Base-by-base conservation (phyloP, 2,113 vertebrate species). In the Urocitellus parryii region DNA sequence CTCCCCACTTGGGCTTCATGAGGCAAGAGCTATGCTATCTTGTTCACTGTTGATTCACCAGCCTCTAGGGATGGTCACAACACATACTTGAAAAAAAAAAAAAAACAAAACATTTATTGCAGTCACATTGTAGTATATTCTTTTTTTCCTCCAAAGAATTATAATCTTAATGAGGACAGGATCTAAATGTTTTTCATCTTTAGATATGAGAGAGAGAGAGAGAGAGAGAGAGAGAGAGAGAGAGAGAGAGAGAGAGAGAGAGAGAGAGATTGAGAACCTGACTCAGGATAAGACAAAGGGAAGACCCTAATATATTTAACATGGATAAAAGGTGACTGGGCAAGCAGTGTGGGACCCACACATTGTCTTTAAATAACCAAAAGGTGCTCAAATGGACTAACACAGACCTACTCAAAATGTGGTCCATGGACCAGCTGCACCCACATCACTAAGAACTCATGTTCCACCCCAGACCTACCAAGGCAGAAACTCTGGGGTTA, bases 341-440 rank as follows among this genome's bases (percentile, higher is more conserved):
- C 18, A 86, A 86, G 51, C 85, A 73, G 84, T n/a, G 24, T 5
- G 42, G 22, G 25, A 42, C 7, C 32, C 68, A 77, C 17, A 76
- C 27, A 22, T 51, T 63, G 20, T 77, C 48, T 89, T 87, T 68
- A 88, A 85, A 29, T n/a, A 79, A 86, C 58, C 84, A n/a, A 83
- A 93, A 91, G 48, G 20, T 18, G 80, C 27, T n/a, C 51, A 91
- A 87, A 78, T 10, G 42, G 37, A 65, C 42, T 65, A 90, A 96
- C 29, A 39, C 20, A 78, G 67, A 76, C 32, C 45, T 65, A n/a
- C 24, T 72, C 18, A 63, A 37, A 90, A 14, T 76, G 8, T 58
- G 70, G 34, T 65, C n/a, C 37, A 27, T 1, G 34, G n/a, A 67
- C 37, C 24, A 39, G 48, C 45, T 65, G 37, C 17, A 74, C 48